Evolutionary conservation across 2,113 vertebrate species (phyloP).

Genomic region (Phyllopteryx taeniolatus): DNA sequence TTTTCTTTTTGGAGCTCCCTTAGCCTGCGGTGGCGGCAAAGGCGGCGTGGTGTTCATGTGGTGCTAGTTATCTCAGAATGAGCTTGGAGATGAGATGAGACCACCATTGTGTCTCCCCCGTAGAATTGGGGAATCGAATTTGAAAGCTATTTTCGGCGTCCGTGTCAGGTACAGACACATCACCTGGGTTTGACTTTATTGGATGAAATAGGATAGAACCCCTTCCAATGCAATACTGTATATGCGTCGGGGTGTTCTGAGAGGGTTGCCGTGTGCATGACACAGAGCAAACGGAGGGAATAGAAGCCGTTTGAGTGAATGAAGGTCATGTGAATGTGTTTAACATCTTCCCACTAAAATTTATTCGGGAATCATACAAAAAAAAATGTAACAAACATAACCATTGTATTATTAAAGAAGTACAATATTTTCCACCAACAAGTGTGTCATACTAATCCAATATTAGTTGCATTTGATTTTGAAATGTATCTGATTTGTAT

Average conservation of each 20-base stretch:
- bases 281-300: slow-evolving; percentile 1
- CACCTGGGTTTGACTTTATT: slow-evolving; percentile 44
- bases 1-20: slow-evolving; percentile 6
- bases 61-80: slow-evolving; percentile 28
- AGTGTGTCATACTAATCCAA: too few species aligned
- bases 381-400: not conserved
- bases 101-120: slow-evolving; percentile 26
- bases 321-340: not conserved
- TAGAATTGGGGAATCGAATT: slow-evolving; percentile 61
- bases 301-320: not conserved
- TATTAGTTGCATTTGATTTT: too few species aligned
- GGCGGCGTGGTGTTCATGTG: slow-evolving; percentile 22
- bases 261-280: not conserved
- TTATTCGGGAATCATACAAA: not conserved
- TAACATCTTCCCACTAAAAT: not conserved
- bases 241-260: not conserved
- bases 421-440: too few species aligned
- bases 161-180: slow-evolving; percentile 53
- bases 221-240: slow-evolving; percentile 8
- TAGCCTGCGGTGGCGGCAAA: slow-evolving; percentile 9
- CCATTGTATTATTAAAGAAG: not conserved
- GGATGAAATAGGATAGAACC: slow-evolving; percentile 48
- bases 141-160: slow-evolving; percentile 56
- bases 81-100: slow-evolving; percentile 40
- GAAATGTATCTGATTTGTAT: too few species aligned